phyloP scores from a whole-genome alignment of 1,140 invertebrate genomes.

The Drosophila carrolli region DNA sequence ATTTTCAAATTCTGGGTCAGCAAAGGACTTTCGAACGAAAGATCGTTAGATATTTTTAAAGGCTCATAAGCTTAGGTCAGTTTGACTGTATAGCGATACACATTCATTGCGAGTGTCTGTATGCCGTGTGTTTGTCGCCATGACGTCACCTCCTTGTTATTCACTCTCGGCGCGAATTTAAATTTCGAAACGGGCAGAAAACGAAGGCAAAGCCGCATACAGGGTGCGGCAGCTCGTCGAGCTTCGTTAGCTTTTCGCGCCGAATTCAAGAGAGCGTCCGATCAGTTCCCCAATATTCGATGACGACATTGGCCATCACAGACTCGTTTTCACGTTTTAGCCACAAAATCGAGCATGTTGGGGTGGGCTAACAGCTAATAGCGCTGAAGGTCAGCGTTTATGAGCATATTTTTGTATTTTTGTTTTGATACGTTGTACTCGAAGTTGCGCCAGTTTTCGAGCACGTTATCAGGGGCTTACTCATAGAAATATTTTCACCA shows the following conservation, averaged over 20 bases:
- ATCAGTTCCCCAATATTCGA: conserved; percentile 32
- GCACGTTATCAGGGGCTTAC: conserved; percentile 13
- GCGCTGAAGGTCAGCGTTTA: conserved; percentile 60
- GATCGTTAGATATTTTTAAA: background rate
- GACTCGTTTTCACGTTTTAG: conserved; percentile 49
- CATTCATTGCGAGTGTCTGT: background rate
- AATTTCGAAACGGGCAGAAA: conserved; percentile 48
- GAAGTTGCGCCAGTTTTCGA: conserved; percentile 12
- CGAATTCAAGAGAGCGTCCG: conserved; percentile 13
- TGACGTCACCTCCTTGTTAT: conserved; percentile 75
- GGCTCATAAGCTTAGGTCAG: background rate
- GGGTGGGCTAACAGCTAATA: conserved; percentile 14
- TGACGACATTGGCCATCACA: conserved; percentile 67
- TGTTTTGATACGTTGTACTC: conserved; percentile 63
- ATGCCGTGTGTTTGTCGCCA: conserved; percentile 37
- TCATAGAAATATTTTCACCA: conserved; percentile 28
- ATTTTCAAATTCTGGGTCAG: too few species aligned
- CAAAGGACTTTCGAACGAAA: background rate
- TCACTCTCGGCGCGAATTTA: conserved; percentile 56
- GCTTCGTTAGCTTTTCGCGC: conserved; percentile 46
- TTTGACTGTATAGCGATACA: background rate
- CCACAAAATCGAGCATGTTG: conserved; percentile 31
- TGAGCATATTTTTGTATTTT: conserved; percentile 57
- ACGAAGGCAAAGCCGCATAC: conserved; percentile 49
- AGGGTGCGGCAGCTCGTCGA: conserved; percentile 32